Evolutionary conservation across 2,888 invertebrate genomes (phyloP), one percentile per base, ranked within the genome.

Genomic region (Apotomis turbidana): DNA sequence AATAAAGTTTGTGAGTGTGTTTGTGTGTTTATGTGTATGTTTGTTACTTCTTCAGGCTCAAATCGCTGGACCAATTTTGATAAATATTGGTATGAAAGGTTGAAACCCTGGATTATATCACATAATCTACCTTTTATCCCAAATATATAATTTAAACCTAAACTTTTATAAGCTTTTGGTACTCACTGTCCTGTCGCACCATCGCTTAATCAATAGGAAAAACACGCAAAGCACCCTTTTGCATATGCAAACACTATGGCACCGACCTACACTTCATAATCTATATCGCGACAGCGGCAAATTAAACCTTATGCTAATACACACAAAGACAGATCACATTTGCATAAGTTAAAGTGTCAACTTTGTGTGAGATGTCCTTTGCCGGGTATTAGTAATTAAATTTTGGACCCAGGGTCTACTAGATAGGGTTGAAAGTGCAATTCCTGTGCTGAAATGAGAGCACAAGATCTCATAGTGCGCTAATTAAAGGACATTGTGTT

Each of bases 121-220:
- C 27, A 27, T 27, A 27, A 27, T 27, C 27, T 27, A 27, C 27
- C 0, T 27, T 27, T 27, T 27, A 27, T 27, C 2, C 1, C 27
- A 27, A 27, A 27, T 2, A 27, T 41, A 6, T 6, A 41, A 41
- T 41, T 41, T 6, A 3, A 41, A 41, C 41, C 41, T 41, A 41
- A 41, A 41, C 41, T 6, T 6, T 6, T 38, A 52, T 70, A 70
- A 38, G 72, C 74, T 76, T 78, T 83, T 73, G 82, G 77, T 77
- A 15, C 76, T 63, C 78, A 76, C 83, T 80, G 79, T 87, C 76
- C 85, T 76, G 74, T 80, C 84, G 83, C 83, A 83, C 79, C 74
- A 77, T 79, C 83, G 83, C 84, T 89, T 91, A 90, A 91, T 91
- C 91, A 91, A 88, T 87, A 87, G 85, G 85, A 90, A 91, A 90